These are phyloP conservation scores for Linnaemya vulpina DNA, from an alignment of 2,888 invertebrate species.

Conservation along the genomic window DNA sequence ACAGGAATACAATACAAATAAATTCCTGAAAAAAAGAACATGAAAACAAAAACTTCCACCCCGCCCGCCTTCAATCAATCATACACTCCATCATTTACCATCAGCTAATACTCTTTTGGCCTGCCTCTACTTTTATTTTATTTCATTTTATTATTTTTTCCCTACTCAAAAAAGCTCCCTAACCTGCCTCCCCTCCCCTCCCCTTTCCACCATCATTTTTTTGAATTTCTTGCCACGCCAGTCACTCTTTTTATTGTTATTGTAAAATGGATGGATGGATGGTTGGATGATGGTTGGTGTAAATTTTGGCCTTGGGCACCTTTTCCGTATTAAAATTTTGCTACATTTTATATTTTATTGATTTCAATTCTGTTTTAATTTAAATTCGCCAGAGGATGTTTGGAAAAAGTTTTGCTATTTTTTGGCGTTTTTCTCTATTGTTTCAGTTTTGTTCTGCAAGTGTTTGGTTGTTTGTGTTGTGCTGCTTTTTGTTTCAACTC, in stretches of 20 bases:
- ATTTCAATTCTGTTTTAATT: constrained; percentile 71
- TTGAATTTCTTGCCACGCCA: not conserved
- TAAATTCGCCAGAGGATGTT: constrained; percentile 61
- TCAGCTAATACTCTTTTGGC: not conserved
- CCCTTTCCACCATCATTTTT: not conserved
- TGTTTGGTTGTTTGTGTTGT: not conserved
- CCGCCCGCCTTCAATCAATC: constrained; percentile 29
- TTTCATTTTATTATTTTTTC: no score
- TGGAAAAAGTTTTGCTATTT: constrained; percentile 41
- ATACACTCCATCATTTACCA: constrained; percentile 6
- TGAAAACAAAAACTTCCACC: not conserved
- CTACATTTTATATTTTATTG: constrained; percentile 71
- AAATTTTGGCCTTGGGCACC: constrained; percentile 53
- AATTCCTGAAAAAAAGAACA: not conserved
- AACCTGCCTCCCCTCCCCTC: not conserved
- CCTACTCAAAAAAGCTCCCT: no score
- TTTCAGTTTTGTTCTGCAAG: constrained; percentile 18
- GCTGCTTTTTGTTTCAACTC: constrained; percentile 35
- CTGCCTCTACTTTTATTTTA: not conserved
- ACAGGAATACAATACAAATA: not conserved
- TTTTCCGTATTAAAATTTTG: constrained; percentile 72
- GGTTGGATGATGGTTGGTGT: constrained; percentile 41
- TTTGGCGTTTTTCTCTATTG: constrained; percentile 23
- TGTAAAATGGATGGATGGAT: not conserved
- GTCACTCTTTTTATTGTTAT: constrained; percentile 2